phyloP scores from a whole-genome alignment of 2,888 invertebrate species.

The Pantelozetes paolii region DNA sequence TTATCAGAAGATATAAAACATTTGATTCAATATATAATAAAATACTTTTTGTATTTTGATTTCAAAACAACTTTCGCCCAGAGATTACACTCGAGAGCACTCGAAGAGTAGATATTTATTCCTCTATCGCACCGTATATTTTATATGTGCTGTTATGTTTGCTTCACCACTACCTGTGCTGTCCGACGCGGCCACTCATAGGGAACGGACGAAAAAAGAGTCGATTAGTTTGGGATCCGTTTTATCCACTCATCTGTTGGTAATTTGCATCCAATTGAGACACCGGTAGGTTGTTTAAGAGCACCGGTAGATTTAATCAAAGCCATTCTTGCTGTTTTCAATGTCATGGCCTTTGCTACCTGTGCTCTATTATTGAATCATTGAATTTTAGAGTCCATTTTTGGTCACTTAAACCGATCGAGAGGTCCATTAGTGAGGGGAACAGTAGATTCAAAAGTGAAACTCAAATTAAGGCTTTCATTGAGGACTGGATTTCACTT shows the following conservation, averaged over 20 bases:
- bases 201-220: background rate
- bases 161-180: too few relatives aligned
- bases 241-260: background rate
- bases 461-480: too few relatives aligned
- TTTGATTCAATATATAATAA: background rate
- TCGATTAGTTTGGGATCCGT: background rate
- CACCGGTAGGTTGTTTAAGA: background rate
- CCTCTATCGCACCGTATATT: too few relatives aligned
- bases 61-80: background rate
- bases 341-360: background rate
- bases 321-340: background rate
- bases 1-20: too few relatives aligned
- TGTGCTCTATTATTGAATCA: too few relatives aligned
- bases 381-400: background rate
- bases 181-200: too few relatives aligned
- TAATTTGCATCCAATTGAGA: constrained; percentile 29
- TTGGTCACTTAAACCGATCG: background rate
- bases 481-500: too few relatives aligned
- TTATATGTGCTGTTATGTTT: too few relatives aligned
- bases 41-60: background rate
- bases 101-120: background rate
- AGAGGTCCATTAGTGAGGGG: background rate
- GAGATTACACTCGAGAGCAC: constrained; percentile 8
- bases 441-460: background rate
- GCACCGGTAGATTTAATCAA: background rate